phyloP scores from a whole-genome alignment of 1,140 invertebrate species.

The Zophobas morio region DNA sequence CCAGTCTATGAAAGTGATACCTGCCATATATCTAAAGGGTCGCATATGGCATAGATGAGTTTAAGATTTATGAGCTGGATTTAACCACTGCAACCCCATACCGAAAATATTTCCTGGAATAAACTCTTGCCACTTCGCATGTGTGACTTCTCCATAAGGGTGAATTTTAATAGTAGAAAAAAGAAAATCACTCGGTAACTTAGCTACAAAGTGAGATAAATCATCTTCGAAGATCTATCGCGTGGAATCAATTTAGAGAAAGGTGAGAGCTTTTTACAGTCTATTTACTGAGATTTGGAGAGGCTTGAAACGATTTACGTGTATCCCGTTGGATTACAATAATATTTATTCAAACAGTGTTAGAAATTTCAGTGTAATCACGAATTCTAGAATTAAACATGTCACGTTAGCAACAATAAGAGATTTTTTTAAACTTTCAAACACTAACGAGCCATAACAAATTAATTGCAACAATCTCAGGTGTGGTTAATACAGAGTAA shows the following conservation, averaged over 20 bases:
- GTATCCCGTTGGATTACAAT: neutral
- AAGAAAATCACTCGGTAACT: neutral
- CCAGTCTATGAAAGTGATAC: slow-evolving; percentile 41
- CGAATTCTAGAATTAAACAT: neutral
- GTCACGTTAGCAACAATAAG: neutral
- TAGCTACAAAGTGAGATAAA: slow-evolving; percentile 38
- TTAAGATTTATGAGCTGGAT: slow-evolving; percentile 45
- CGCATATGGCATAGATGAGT: slow-evolving; percentile 45
- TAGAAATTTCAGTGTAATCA: too few species aligned
- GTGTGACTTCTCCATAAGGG: slow-evolving; percentile 33
- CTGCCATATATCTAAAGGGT: slow-evolving; percentile 39
- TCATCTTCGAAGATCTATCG: slow-evolving; percentile 26
- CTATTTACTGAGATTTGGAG: slow-evolving; percentile 19
- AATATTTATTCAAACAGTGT: neutral
- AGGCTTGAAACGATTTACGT: slow-evolving; percentile 16
- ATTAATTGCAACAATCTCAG: neutral
- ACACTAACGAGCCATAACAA: slow-evolving; percentile 8
- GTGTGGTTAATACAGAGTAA: too few species aligned
- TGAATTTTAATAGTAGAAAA: slow-evolving; percentile 15
- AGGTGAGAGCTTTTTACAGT: slow-evolving; percentile 28
- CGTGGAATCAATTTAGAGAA: slow-evolving; percentile 37
- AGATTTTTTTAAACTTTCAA: slow-evolving; percentile 13
- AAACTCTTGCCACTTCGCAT: slow-evolving; percentile 22
- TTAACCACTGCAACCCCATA: slow-evolving; percentile 47
- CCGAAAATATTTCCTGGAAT: slow-evolving; percentile 41